Percentiles rank a stretch among this genome's conserved stretches.
Evolutionary conservation across 2,797 vertebrate genomes (phyloP).

Genomic region (Urophycis tenuis): DNA sequence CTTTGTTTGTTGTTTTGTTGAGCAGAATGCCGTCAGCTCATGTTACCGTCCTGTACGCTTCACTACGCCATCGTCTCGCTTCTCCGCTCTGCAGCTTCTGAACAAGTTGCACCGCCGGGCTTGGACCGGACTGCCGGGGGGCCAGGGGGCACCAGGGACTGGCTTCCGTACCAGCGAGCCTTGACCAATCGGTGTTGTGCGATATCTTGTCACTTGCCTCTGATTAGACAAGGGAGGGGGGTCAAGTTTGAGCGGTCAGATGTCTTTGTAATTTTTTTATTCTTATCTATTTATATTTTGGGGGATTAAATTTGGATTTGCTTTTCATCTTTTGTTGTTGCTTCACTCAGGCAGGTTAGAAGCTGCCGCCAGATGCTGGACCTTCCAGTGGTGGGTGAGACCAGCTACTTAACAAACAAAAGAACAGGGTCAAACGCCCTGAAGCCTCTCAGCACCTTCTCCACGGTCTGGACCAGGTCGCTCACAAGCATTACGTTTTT

Average conservation of each 20-base stretch:
- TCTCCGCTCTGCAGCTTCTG: conserved; percentile 79
- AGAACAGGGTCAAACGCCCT: conserved; percentile 24
- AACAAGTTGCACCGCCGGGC: conserved; percentile 68
- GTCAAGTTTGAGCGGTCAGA: conserved; percentile 33
- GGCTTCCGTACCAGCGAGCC: conserved; percentile 14
- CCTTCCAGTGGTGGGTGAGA: conserved; percentile 63
- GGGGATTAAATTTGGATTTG: conserved; percentile 58
- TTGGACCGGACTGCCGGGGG: conserved; percentile 58
- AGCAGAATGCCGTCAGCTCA: conserved; percentile 86
- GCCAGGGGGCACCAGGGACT: not conserved
- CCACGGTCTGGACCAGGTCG: conserved; percentile 44
- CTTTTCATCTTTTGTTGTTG: conserved; percentile 44
- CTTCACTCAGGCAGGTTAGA: conserved; percentile 35
- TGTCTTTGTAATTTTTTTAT: conserved; percentile 52
- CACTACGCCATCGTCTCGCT: conserved; percentile 68
- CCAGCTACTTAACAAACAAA: conserved; percentile 48
- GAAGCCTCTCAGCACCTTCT: conserved; percentile 68
- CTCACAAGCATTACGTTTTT: conserved; percentile 32
- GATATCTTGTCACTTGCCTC: conserved; percentile 23
- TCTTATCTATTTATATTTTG: conserved; percentile 55
- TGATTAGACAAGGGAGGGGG: conserved; percentile 16
- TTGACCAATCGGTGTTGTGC: conserved; percentile 24
- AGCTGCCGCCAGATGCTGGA: conserved; percentile 45
- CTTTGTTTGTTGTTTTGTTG: conserved; percentile 60
- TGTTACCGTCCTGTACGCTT: conserved; percentile 71